phyloP scores from a whole-genome alignment of 2,888 invertebrate genomes.

The Apotomis turbidana region DNA sequence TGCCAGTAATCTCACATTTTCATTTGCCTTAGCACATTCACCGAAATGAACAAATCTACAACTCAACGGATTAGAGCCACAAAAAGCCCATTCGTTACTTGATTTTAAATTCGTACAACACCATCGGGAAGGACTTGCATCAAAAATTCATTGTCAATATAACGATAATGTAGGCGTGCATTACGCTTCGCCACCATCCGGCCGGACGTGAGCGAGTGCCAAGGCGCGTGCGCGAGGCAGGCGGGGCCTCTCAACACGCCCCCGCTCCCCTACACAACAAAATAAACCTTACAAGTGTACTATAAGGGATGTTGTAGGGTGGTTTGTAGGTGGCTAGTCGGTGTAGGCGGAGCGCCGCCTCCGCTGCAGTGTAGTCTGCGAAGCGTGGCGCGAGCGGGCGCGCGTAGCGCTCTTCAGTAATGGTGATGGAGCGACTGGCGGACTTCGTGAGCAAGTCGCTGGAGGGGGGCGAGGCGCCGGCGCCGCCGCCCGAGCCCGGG shows the following conservation, averaged over 20 bases:
- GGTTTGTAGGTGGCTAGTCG: slow-evolving; percentile 32
- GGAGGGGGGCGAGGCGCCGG: slow-evolving; percentile 84
- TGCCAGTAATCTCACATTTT: background rate
- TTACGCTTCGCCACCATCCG: slow-evolving; percentile 63
- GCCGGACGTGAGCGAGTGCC: slow-evolving; percentile 47
- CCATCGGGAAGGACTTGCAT: slow-evolving; percentile 63
- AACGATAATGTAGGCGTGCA: slow-evolving; percentile 83
- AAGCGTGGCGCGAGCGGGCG: slow-evolving; percentile 71
- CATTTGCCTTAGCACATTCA: background rate
- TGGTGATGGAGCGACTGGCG: slow-evolving; percentile 94
- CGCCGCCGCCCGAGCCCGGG: slow-evolving; percentile 78
- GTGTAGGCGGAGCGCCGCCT: slow-evolving; percentile 70
- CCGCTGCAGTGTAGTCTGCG: slow-evolving; percentile 66
- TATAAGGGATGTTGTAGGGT: slow-evolving; percentile 7
- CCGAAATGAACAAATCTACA: background rate
- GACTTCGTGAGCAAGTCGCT: slow-evolving; percentile 96
- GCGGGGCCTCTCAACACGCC: slow-evolving; percentile 70
- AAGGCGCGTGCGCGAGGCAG: slow-evolving; percentile 77
- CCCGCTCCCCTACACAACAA: slow-evolving; percentile 48
- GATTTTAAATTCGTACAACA: slow-evolving; percentile 53
- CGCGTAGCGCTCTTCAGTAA: slow-evolving; percentile 77
- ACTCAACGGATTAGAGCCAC: slow-evolving; percentile 29
- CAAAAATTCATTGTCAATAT: slow-evolving; percentile 78
- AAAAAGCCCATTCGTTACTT: slow-evolving; percentile 31
- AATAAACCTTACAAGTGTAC: slow-evolving; percentile 43